Evolutionary conservation across 2,888 invertebrate species (phyloP), one percentile per base, ranked within the genome.

Genomic region (Heliconius ismenius): DNA sequence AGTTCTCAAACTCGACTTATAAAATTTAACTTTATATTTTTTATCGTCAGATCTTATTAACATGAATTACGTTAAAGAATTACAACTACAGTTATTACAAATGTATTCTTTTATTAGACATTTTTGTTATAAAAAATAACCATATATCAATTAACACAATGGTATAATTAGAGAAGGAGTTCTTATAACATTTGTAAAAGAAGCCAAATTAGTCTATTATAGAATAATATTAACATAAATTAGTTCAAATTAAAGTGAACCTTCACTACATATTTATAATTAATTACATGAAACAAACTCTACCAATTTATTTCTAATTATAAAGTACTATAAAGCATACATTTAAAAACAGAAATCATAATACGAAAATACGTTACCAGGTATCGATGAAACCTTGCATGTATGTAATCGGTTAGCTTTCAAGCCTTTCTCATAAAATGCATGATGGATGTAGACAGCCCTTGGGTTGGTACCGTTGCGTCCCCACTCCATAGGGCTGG

Each of bases 401-500:
- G 90, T 88, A 91, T 90, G 90, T 88, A 87, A 90, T 88, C 90
- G 90, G 89, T 87, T 86, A 86, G 89, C 88, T 91, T 91, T 88
- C 87, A 88, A 91, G 87, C 89, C 89, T 85, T 85, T 81, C 80
- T 87, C 89, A 92, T 94, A 93, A 93, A 94, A 90, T 91, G 88
- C 91, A 92, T 94, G 93, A 94, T 92, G 89, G 86, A 93, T 91
- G 91, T 87, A 88, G 90, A 89, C 90, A 91, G 89, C 91, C 91
- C 90, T 91, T 88, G 92, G 92, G 92, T 87, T 86, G 84, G 88
- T 89, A 89, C 91, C 90, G 90, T 89, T 89, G 87, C 87, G 87
- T 91, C 92, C 92, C 92, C 91, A 90, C 90, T 89, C 86, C 84
- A 83, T 87, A 90, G 91, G 92, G 91, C 90, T 88, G 89, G 89